Base-by-base conservation (phyloP, 2,888 invertebrate species). In the Dynastes maya region DNA sequence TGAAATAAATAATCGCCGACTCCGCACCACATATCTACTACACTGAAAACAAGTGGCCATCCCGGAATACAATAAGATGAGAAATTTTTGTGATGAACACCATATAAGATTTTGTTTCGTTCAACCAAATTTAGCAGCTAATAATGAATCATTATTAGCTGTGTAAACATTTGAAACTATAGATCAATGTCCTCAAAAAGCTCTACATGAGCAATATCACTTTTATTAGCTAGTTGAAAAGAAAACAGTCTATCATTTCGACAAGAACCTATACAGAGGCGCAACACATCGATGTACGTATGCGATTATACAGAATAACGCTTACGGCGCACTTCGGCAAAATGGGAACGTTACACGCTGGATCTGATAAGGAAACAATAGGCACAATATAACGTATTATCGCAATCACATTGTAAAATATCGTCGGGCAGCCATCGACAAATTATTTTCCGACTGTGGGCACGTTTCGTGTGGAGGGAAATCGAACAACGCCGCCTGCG, bases 301-400 rank as follows among this genome's bases (percentile, higher is more conserved):
- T 55, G 53, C 53, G 64, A 2, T 64, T 32, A 64, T 32, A 32
- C 11, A 29, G n/a, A 64, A 22, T 63, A 27, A 64, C 29, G 64
- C 64, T 64, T 6, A n/a, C 29, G 64, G 64, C 32, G 29, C n/a
- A n/a, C 64, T 32, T 29, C 32, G 37, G 8, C 63, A 32, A 29
- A 63, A 64, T 64, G 64, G 64, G 64, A 29, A 64, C 64, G 64
- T 64, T 37, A 64, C 37, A 2, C 64, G 64, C 11, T 45, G 37
- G 5, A 71, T 71, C 71, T 71, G 71, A 71, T 71, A 71, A 71
- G 55, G 16, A 71, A 58, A 71, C 71, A 71, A 71, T 71, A 55
- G 53, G 37, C 37, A 37, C 71, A 71, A 55, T 68, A 68, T 55
- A 71, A 58, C 55, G n/a, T 29, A 64, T 45, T 45, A 45, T 29